Percentiles rank a stretch among this genome's conserved stretches.
phyloP scores from a whole-genome alignment of 1,140 invertebrate species.

The Leptinotarsa lineolata region DNA sequence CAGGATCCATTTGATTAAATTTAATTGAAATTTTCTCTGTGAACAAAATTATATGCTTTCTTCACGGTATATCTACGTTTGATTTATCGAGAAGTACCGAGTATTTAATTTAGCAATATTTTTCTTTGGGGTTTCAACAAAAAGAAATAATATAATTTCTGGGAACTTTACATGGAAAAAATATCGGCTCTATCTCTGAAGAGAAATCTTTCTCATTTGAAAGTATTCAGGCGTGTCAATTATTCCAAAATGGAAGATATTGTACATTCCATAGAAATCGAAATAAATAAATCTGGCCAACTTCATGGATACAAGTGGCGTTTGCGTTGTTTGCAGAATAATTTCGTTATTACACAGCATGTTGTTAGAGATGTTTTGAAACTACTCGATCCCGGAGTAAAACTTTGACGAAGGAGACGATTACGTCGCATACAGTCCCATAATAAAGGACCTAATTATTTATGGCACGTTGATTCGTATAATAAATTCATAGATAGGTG shows the following conservation, averaged over 20 bases:
- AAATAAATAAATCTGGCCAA: constrained; percentile 13
- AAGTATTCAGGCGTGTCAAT: background rate
- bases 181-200: background rate
- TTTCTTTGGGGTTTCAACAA: background rate
- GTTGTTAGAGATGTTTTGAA: background rate
- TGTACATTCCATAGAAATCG: background rate
- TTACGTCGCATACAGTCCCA: constrained; percentile 8
- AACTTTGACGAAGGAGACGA: background rate
- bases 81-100: too few species aligned
- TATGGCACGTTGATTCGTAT: constrained; percentile 25
- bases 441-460: constrained; percentile 21
- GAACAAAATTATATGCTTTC: too few species aligned
- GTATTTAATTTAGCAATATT: background rate
- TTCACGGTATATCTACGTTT: too few species aligned
- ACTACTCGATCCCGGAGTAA: background rate
- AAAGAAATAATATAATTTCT: constrained; percentile 9
- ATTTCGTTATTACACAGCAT: constrained; percentile 4
- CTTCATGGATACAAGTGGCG: constrained; percentile 13
- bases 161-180: background rate
- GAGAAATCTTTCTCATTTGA: background rate
- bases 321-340: constrained; percentile 2
- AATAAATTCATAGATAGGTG: too few species aligned
- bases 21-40: too few species aligned
- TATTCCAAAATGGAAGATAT: constrained; percentile 14
- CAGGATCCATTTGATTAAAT: too few species aligned